These are phyloP conservation scores for Myiotriccus ornatus DNA, from an alignment of 2,797 vertebrate genomes.

Conservation along the genomic window DNA sequence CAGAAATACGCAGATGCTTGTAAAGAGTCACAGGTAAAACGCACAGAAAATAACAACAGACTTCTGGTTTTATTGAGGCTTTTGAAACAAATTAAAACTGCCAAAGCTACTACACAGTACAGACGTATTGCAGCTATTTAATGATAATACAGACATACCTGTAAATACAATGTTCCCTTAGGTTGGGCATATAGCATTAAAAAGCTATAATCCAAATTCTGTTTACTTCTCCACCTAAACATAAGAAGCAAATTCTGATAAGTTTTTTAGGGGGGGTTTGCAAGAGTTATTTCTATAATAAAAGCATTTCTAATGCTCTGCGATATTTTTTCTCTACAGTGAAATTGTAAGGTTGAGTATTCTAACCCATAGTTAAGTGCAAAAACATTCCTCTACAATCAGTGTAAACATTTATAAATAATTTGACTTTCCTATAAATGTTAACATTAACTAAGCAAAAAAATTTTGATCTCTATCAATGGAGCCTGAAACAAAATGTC, in stretches of 20 bases:
- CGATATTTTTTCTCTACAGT: neutral
- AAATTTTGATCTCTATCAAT: neutral
- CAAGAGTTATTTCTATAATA: neutral
- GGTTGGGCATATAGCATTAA: constrained; percentile 90
- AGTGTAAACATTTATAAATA: neutral
- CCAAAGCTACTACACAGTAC: neutral
- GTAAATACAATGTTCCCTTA: constrained; percentile 88
- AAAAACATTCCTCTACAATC: neutral
- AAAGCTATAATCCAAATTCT: constrained; percentile 91
- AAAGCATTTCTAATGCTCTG: neutral
- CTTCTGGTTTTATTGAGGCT: neutral
- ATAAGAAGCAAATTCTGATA: constrained; percentile 57
- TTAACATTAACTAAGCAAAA: neutral
- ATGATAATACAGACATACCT: constrained; percentile 77
- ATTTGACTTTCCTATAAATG: neutral
- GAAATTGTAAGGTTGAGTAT: neutral
- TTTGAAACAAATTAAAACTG: neutral
- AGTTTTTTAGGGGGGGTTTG: neutral
- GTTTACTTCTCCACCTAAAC: constrained; percentile 87
- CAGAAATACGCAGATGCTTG: neutral
- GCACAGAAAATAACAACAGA: neutral
- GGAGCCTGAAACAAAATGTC: neutral
- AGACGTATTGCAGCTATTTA: constrained; percentile 2
- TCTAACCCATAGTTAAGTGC: neutral
- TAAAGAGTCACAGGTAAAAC: neutral